Conservation (phyloP, 2,888 invertebrate species). For the Microctonus brassicae region DNA sequence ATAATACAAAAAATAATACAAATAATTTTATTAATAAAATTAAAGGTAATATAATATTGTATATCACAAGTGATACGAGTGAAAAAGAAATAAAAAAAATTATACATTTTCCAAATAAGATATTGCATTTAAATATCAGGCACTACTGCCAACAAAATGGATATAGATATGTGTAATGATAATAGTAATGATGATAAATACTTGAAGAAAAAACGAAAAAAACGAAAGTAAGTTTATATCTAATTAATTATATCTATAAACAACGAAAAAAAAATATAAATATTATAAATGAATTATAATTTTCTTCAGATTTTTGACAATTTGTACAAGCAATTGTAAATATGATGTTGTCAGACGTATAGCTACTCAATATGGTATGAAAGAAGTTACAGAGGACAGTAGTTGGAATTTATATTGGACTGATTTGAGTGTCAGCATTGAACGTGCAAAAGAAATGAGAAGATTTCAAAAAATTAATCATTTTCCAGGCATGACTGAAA, state of each 20-base stretch:
- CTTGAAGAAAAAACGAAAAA: slow-evolving; percentile 52
- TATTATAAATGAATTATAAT: not conserved
- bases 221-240: slow-evolving; percentile 53
- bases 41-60: slow-evolving; percentile 11
- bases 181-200: slow-evolving; percentile 39
- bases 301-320: slow-evolving; percentile 66
- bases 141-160: not conserved
- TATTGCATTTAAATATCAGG: not conserved
- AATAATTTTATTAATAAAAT: slow-evolving; percentile 3
- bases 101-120: not conserved
- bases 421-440: slow-evolving; percentile 87
- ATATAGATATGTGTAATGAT: slow-evolving; percentile 28
- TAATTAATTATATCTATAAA: not conserved
- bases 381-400: slow-evolving; percentile 83
- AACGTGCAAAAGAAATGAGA: slow-evolving; percentile 92
- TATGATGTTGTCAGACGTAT: slow-evolving; percentile 82
- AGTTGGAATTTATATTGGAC: slow-evolving; percentile 95
- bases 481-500: slow-evolving; percentile 91
- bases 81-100: not conserved
- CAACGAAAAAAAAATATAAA: not conserved
- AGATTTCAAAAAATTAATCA: slow-evolving; percentile 93
- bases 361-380: slow-evolving; percentile 80
- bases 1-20: slow-evolving; percentile 18
- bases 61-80: slow-evolving; percentile 33
- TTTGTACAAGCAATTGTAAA: slow-evolving; percentile 80